Percentiles rank a stretch among this genome's conserved stretches.
phyloP scores from a whole-genome alignment of 2,888 invertebrate genomes.

The Caenorhabditis auriculariae region DNA sequence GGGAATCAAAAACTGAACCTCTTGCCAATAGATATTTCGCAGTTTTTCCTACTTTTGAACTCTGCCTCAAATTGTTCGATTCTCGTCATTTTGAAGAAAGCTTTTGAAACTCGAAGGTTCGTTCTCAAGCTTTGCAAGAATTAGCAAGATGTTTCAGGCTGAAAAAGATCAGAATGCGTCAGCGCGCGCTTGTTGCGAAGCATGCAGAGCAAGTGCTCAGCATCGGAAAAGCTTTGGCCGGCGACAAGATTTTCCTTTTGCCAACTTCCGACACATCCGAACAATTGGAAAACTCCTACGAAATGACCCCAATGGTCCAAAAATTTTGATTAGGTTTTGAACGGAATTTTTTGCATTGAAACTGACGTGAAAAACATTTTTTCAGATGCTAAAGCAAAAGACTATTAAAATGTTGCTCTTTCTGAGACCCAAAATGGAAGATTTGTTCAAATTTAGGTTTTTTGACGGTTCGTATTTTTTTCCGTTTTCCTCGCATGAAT shows the following conservation, averaged over 20 bases:
- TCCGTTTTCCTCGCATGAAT: no score
- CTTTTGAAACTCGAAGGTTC: conserved; percentile 47
- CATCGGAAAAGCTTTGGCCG: conserved; percentile 51
- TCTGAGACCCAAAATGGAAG: no score
- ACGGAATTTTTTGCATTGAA: no score
- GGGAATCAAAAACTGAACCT: conserved; percentile 7
- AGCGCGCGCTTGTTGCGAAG: conserved; percentile 41
- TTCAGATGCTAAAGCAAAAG: no score
- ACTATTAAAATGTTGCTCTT: no score
- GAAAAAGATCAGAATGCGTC: conserved; percentile 28
- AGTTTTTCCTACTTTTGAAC: conserved; percentile 46
- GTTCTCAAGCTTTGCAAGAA: neutral
- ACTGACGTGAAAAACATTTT: no score
- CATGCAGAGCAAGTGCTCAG: conserved; percentile 51
- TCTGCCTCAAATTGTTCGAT: conserved; percentile 52
- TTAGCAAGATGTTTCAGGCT: conserved; percentile 17
- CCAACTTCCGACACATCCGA: conserved; percentile 17
- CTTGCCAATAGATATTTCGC: conserved; percentile 15
- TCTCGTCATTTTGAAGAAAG: conserved; percentile 50
- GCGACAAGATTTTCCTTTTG: conserved; percentile 36
- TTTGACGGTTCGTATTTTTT: no score
- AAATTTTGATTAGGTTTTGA: no score
- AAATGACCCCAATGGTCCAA: conserved; percentile 26
- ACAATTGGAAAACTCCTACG: conserved; percentile 15
- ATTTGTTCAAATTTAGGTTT: no score